A percentile compares a stretch with the other conserved stretches of the same genome.
These are phyloP conservation scores for Maccullochella peelii DNA, from an alignment of 2,113 vertebrate genomes.

Conservation along the genomic window DNA sequence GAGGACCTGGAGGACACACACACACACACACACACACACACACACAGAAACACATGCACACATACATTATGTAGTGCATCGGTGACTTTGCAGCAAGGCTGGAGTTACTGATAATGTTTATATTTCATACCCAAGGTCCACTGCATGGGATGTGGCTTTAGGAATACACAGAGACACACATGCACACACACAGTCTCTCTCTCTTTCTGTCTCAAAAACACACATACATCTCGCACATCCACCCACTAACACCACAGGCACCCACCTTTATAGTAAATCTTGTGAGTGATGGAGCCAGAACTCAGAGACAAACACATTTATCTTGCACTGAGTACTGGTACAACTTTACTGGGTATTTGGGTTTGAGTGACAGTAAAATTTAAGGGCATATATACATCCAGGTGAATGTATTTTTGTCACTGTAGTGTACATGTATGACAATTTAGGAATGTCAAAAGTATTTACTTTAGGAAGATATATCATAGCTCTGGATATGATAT, in stretches of 20 bases:
- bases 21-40: constrained; percentile 29
- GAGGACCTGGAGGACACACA: constrained; percentile 67
- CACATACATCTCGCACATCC: constrained; percentile 36
- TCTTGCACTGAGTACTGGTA: constrained; percentile 23
- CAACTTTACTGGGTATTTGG: no score
- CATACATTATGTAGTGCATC: constrained; percentile 41
- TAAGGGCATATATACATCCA: constrained; percentile 6
- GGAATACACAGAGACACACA: constrained; percentile 17
- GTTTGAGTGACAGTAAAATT: constrained; percentile 1
- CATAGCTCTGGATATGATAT: background rate
- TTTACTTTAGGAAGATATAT: background rate
- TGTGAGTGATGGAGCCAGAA: constrained; percentile 50
- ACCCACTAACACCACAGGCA: constrained; percentile 11
- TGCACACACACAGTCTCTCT: background rate
- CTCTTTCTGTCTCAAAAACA: constrained; percentile 28
- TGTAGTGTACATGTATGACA: background rate
- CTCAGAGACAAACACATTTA: constrained; percentile 56
- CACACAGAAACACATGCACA: constrained; percentile 20
- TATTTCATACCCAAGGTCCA: constrained; percentile 67
- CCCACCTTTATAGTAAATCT: constrained; percentile 51
- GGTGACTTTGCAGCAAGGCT: constrained; percentile 65
- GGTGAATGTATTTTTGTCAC: constrained; percentile 1
- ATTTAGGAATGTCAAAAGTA: background rate
- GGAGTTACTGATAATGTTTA: constrained; percentile 68
- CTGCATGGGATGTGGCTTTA: constrained; percentile 30